Evolutionary conservation across 2,113 vertebrate genomes (phyloP), one percentile per base, ranked within the genome.

Genomic region (Ginglymostoma cirratum): DNA sequence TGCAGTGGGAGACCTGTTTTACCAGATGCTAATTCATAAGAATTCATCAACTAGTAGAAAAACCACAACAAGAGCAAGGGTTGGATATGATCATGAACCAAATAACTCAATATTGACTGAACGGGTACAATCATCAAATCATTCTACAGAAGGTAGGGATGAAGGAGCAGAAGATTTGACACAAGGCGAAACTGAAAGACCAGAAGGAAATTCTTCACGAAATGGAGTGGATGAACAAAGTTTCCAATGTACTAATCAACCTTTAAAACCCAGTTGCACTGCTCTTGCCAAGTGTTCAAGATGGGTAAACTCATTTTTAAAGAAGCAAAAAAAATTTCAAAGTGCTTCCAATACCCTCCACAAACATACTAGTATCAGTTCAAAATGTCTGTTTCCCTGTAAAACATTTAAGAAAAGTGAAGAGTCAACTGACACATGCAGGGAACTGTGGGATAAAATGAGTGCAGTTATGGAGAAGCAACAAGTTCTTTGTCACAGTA

Each of bases 1-100:
- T 0, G 97, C 98, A 2, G 98, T 98, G 0, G 99, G 99, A 7
- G 99, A 99, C 0, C 0, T 99, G 67, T 99, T 99, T 97, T 98
- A 97, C 94, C 99, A 99, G 96, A 96, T 96, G 21, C 97, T 99
- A 0, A 96, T 96, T 95, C 96, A 85, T 19, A 52, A 96, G 96
- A 0, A 10, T 30, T 95, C 96, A 55, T 65, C 67, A 0, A 65
- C 19, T 7, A 42, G 23, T 15, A 48, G 95, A 1, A 61, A 95
- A 8, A 48, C 65, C 23, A 42, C 45, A 42, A 23, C 90, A 55
- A 66, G 6, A 34, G 42, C 30, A 17, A 24, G 69, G 42, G 34
- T 80, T 66, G 85, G 15, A 34, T 45, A 5, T 69, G 69, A 67
- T n/a, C 55, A 69, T 86, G 85, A 90, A 52, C 55, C 96, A 70